Evolutionary conservation across 30 jellyfish, hydroid and myxozoan genomes (phyloP).

Genomic region (Clytia hemisphaerica): DNA sequence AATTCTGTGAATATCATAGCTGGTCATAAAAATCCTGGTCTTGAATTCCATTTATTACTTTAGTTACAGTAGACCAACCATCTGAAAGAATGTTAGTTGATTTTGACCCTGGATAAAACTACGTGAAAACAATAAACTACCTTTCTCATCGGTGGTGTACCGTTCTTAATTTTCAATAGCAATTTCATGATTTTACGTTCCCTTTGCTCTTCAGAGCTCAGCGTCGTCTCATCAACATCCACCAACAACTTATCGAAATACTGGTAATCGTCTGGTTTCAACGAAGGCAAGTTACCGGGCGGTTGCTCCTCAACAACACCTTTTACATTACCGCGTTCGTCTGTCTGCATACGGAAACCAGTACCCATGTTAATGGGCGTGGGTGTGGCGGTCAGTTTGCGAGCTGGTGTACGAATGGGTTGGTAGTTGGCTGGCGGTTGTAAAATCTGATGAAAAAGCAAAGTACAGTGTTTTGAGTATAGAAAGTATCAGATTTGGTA

Average conservation of each 20-base stretch:
- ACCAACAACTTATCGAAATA: conserved; percentile 94
- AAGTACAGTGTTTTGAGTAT: too few relatives aligned
- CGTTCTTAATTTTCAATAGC: conserved; percentile 89
- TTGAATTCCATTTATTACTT: too few relatives aligned
- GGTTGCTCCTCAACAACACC: conserved; percentile 96
- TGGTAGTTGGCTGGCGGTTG: conserved; percentile 99
- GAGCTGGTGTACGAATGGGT: conserved; percentile 99
- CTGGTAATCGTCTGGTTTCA: conserved; percentile 98
- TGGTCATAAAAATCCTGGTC: background rate
- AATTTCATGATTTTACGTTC: conserved; percentile 97
- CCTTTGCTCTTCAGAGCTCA: conserved; percentile 95
- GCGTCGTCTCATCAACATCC: conserved; percentile 93
- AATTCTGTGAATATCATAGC: background rate
- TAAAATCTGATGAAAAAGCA: conserved; percentile 34
- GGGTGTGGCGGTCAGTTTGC: conserved; percentile 99
- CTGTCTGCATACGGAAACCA: conserved; percentile 98
- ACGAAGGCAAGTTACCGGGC: conserved; percentile 96
- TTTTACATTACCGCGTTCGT: conserved; percentile 71
- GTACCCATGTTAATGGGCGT: conserved; percentile 96
- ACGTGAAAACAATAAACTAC: too few relatives aligned
- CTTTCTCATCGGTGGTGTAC: conserved; percentile 99
- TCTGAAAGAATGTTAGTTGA: too few relatives aligned
- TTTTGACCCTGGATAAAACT: too few relatives aligned
- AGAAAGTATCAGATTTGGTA: background rate
- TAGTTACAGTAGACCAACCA: too few relatives aligned